These are phyloP conservation scores for Volucella inanis DNA, from an alignment of 2,888 invertebrate genomes.

Conservation along the genomic window DNA sequence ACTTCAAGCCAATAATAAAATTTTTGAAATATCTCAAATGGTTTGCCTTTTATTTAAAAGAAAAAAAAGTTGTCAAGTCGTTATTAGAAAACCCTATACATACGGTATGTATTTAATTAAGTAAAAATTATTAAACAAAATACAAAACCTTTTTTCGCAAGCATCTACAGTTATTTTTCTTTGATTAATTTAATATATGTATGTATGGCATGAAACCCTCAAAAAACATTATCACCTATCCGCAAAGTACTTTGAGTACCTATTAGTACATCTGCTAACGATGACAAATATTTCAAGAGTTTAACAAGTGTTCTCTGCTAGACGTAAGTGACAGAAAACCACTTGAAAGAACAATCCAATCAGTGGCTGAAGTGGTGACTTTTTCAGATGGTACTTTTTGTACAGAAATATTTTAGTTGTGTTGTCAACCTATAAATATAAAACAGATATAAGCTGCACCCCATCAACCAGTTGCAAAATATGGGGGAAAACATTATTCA, in stretches of 20 bases:
- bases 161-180: no score
- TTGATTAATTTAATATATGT: no score
- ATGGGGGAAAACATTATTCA: slow-evolving; percentile 46
- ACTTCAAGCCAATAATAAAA: no score
- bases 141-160: no score
- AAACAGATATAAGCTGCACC: neutral
- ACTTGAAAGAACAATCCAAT: slow-evolving; percentile 19
- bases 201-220: no score
- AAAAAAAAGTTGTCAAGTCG: no score
- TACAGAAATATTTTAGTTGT: neutral
- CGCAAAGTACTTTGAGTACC: slow-evolving; percentile 6
- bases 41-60: no score
- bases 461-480: slow-evolving; percentile 12
- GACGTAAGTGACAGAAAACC: slow-evolving; percentile 7
- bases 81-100: no score
- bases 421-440: slow-evolving; percentile 4
- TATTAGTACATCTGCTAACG: slow-evolving; percentile 11
- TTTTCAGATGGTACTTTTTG: neutral
- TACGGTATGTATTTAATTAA: no score
- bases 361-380: neutral
- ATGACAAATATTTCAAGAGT: slow-evolving; percentile 33
- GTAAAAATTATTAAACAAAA: no score
- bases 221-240: neutral
- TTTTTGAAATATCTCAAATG: no score
- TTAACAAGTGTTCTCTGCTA: neutral